Percentiles rank a stretch among this genome's conserved stretches.
phyloP scores from a whole-genome alignment of 2,797 vertebrate genomes.

The Coreius guichenoti region DNA sequence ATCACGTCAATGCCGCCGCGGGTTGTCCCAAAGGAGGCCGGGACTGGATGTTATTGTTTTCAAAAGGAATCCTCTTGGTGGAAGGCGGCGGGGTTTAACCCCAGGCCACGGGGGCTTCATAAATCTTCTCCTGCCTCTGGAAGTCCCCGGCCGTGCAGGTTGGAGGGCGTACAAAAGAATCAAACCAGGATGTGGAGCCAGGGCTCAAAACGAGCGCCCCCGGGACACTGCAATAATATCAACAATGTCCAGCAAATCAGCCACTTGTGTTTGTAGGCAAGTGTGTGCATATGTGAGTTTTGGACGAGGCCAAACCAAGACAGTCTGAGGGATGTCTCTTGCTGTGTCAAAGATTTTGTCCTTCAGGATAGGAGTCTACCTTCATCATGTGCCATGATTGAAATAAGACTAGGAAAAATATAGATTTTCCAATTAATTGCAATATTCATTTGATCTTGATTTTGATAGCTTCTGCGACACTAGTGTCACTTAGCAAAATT shows the following conservation, averaged over 20 bases:
- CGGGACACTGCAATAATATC: conserved; percentile 90
- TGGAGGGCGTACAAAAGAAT: conserved; percentile 89
- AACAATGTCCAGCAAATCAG: conserved; percentile 84
- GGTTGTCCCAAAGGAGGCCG: conserved; percentile 74
- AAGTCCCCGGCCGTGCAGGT: conserved; percentile 87
- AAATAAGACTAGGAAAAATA: background rate
- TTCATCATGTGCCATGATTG: background rate
- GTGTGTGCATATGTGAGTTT: conserved; percentile 60
- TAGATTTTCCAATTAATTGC: background rate
- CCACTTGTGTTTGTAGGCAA: conserved; percentile 58
- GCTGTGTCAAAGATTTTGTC: conserved; percentile 42
- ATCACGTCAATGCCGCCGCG: conserved; percentile 77
- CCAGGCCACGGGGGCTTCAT: conserved; percentile 82
- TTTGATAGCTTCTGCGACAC: background rate
- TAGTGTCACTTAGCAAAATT: background rate
- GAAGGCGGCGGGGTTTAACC: conserved; percentile 84
- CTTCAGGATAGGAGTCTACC: background rate
- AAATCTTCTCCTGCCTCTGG: conserved; percentile 90
- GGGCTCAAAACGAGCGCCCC: conserved; percentile 80
- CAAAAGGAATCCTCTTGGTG: conserved; percentile 82
- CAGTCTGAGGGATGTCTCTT: conserved; percentile 57
- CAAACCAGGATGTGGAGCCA: conserved; percentile 88
- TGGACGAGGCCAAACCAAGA: conserved; percentile 71
- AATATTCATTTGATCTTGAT: background rate
- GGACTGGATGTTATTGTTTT: conserved; percentile 93